Conservation (phyloP, 2,888 invertebrate species). For the Diaphora mendica region DNA sequence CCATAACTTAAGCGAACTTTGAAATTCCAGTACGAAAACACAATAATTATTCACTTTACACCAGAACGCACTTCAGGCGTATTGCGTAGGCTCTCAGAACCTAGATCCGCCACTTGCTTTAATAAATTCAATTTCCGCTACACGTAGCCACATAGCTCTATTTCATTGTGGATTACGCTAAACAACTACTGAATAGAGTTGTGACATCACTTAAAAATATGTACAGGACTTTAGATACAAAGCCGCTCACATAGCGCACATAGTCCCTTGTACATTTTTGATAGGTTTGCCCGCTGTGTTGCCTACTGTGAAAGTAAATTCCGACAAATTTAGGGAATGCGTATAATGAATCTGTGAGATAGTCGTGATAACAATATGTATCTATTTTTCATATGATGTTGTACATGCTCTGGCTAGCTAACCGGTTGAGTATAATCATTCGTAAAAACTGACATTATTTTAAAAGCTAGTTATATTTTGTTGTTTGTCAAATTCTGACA, state of each 20-base stretch:
- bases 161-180: slow-evolving; percentile 58
- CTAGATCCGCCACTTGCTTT: slow-evolving; percentile 47
- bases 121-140: slow-evolving; percentile 64
- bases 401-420: neutral
- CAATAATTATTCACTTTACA: slow-evolving; percentile 35
- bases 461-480: neutral
- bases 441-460: neutral
- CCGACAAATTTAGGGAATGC: slow-evolving; percentile 50
- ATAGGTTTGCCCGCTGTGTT: slow-evolving; percentile 35
- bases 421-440: neutral
- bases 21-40: slow-evolving; percentile 12
- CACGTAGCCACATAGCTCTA: slow-evolving; percentile 52
- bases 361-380: slow-evolving; percentile 45
- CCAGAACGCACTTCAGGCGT: slow-evolving; percentile 37
- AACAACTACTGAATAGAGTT: slow-evolving; percentile 49
- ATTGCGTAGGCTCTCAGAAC: slow-evolving; percentile 34
- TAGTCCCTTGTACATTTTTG: slow-evolving; percentile 18
- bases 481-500: neutral
- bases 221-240: slow-evolving; percentile 25
- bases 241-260: slow-evolving; percentile 4
- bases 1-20: slow-evolving; percentile 13
- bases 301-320: slow-evolving; percentile 48
- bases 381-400: slow-evolving; percentile 18
- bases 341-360: slow-evolving; percentile 48
- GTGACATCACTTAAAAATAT: slow-evolving; percentile 31